These are phyloP conservation scores for Rissa tridactyla DNA, from an alignment of 2,113 vertebrate genomes.

Conservation along the genomic window DNA sequence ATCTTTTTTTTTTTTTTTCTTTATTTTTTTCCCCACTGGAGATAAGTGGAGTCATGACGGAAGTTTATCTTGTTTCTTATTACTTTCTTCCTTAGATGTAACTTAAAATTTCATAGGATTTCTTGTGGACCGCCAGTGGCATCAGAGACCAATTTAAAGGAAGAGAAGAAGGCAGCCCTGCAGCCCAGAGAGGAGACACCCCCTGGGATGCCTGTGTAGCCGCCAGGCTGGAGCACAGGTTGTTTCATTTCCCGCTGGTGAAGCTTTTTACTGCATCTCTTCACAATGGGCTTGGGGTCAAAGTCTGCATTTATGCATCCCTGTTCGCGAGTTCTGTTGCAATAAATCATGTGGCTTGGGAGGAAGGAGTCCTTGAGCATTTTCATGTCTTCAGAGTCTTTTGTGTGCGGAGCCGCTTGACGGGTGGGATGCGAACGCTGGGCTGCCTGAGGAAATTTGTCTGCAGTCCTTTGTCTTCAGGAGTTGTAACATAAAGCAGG, in stretches of 20 bases:
- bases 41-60: background rate
- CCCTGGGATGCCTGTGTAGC: fast-evolving
- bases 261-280: background rate
- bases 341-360: background rate
- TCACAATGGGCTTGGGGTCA: background rate
- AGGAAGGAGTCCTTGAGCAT: background rate
- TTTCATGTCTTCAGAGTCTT: background rate
- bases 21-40: too few relatives aligned
- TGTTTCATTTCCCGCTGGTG: background rate
- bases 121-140: background rate
- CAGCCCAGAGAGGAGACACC: background rate
- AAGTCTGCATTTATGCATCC: background rate
- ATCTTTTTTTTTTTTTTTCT: too few relatives aligned
- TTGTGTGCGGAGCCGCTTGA: fast-evolving
- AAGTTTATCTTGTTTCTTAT: background rate
- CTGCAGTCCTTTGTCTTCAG: background rate
- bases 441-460: background rate
- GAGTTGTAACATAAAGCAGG: background rate
- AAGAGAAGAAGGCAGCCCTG: background rate
- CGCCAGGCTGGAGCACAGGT: fast-evolving
- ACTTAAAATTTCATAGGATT: background rate
- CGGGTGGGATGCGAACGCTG: background rate
- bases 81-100: background rate
- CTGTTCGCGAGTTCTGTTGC: background rate
- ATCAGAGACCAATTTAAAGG: background rate